Base-by-base conservation (phyloP, 2,113 vertebrate genomes). In the Ameiurus melas region DNA sequence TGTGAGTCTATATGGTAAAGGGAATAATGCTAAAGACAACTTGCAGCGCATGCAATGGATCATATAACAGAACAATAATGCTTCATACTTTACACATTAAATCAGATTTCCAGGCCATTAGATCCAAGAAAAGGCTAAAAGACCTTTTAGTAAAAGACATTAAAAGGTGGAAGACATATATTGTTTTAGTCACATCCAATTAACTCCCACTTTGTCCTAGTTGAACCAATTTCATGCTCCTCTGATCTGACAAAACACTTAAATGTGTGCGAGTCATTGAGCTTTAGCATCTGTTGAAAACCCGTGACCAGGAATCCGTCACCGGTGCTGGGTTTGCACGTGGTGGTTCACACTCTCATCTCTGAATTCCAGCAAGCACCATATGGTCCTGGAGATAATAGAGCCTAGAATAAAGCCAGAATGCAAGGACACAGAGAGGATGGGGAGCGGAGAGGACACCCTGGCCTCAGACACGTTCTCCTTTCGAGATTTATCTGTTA, bases 161-260 rank as follows among this genome's bases (percentile, higher is more conserved):
- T 92, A 90, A 93, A 93, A 90, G 30, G 71, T 86, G 89, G 62
- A 87, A 82, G 90, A 89, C 87, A 78, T 78, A 90, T 92, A 89
- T 91, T 90, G 86, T 92, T 93, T 94, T 90, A 90, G 88, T 91
- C 86, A 93, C 92, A 90, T 36, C 71, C 89, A 94, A 93, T 94
- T 92, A 92, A 93, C 90, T 88, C 83, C 85, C 89, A 91, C 89
- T 90, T 91, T 93, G 88, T 93, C 90, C 91, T 91, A 92, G 92
- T 92, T 89, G 87, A 91, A 86, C 88, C 92, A 93, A 94, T 94
- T 94, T 95, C 92, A 94, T 93, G 92, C 92, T 93, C 89, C 92
- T 88, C 68, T 91, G 93, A 91, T 89, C 87, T 87, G 92, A 93
- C 91, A 91, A 92, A 92, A 92, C 90, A 87, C 89, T 92, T 91